phyloP scores from a whole-genome alignment of 2,797 vertebrate genomes.

The Acipenser transmontanus region DNA sequence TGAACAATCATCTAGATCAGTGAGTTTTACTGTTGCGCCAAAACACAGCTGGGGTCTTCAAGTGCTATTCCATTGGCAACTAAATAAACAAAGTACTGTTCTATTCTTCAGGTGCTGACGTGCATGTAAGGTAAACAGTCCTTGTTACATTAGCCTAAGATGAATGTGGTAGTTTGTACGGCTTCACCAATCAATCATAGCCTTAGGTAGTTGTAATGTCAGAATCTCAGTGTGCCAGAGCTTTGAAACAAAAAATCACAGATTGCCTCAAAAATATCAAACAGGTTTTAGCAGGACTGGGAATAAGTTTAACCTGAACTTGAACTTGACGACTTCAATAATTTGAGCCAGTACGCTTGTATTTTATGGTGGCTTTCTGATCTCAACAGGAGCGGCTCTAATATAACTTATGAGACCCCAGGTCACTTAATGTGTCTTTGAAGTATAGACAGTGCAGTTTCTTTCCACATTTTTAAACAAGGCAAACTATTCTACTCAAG shows the following conservation, averaged over 20 bases:
- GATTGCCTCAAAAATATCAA: constrained; percentile 23
- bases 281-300: constrained; percentile 25
- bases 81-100: not conserved
- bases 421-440: constrained; percentile 4
- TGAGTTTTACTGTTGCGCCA: not conserved
- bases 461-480: not conserved
- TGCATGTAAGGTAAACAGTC: constrained; percentile 41
- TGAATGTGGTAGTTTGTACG: constrained; percentile 25
- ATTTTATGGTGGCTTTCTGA: constrained; percentile 1
- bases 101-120: constrained; percentile 11
- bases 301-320: constrained; percentile 28
- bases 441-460: not conserved
- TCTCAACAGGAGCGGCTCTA: constrained; percentile 3
- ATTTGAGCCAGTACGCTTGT: not conserved
- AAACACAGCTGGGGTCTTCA: not conserved
- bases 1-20: not conserved
- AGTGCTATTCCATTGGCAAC: not conserved
- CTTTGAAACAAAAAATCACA: constrained; percentile 21
- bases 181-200: constrained; percentile 32
- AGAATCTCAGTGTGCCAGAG: constrained; percentile 31
- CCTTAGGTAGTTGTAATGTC: constrained; percentile 20
- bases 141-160: constrained; percentile 24
- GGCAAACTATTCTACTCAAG: not conserved
- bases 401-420: not conserved
- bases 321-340: constrained; percentile 17